phyloP scores from a whole-genome alignment of 2,113 vertebrate genomes.

The Tonatia bakeri region DNA sequence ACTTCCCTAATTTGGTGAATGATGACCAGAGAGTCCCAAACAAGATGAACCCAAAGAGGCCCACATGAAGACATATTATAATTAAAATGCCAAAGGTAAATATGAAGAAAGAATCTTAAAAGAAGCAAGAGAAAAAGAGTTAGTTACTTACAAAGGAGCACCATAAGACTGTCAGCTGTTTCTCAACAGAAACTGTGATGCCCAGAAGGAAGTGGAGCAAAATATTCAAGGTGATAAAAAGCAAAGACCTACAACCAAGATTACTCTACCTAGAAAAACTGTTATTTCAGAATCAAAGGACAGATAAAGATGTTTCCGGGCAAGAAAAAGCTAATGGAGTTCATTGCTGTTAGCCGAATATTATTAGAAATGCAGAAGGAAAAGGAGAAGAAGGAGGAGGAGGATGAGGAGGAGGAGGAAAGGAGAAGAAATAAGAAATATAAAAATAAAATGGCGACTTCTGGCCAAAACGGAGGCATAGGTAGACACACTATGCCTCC shows the following conservation, averaged over 20 bases:
- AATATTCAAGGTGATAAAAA: neutral
- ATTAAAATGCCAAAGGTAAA: neutral
- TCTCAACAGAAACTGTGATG: neutral
- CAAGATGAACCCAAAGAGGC: neutral
- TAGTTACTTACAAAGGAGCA: neutral
- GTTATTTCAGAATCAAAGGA: neutral
- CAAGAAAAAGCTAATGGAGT: neutral
- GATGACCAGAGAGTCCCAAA: neutral
- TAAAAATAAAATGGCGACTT: neutral
- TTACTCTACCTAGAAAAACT: neutral
- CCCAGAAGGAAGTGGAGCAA: neutral
- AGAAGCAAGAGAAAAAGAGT: neutral
- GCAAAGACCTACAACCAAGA: neutral
- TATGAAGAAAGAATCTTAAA: neutral
- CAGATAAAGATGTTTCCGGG: neutral
- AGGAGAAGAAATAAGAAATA: neutral
- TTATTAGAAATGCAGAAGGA: neutral
- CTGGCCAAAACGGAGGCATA: no score
- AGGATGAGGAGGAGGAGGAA: no score
- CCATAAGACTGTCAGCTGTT: neutral
- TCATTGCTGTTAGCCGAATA: neutral
- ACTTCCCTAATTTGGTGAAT: neutral
- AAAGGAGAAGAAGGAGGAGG: no score
- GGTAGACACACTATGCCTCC: no score
- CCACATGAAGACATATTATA: neutral